phyloP scores from a whole-genome alignment of 1,140 invertebrate genomes.

The Luehdorfia chinensis region DNA sequence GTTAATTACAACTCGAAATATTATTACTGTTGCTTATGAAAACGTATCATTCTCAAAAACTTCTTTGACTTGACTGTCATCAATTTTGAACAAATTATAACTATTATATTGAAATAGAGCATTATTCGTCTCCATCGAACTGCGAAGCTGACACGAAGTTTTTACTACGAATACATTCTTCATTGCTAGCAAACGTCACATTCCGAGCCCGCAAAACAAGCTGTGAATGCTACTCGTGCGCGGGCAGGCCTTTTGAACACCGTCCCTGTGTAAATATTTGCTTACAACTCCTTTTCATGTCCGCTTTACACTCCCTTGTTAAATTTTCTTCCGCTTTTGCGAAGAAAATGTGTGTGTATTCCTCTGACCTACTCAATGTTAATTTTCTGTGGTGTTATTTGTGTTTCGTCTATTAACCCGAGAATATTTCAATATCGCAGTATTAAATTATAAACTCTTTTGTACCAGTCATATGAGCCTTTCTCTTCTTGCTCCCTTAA shows the following conservation, averaged over 20 bases:
- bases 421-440: too few relatives aligned
- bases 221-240: conserved; percentile 28
- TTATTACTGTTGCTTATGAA: too few relatives aligned
- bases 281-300: conserved; percentile 14
- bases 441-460: too few relatives aligned
- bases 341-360: conserved; percentile 5
- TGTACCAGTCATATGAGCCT: too few relatives aligned
- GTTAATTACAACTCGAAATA: too few relatives aligned
- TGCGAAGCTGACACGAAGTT: conserved; percentile 36
- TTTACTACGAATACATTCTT: conserved; percentile 56
- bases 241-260: conserved; percentile 15
- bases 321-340: conserved; percentile 7
- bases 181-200: conserved; percentile 43
- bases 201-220: conserved; percentile 45
- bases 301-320: conserved; percentile 16
- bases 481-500: too few relatives aligned
- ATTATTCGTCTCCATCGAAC: conserved; percentile 15
- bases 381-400: conserved; percentile 3
- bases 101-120: too few relatives aligned
- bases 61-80: too few relatives aligned
- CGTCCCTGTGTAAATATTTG: conserved; percentile 21
- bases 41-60: too few relatives aligned
- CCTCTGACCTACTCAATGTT: neutral
- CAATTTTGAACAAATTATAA: too few relatives aligned
- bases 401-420: conserved; percentile 1